Evolutionary conservation across 2,888 invertebrate species (phyloP), one percentile per base, ranked within the genome.

Genomic region (Drosophila seclusa): DNA sequence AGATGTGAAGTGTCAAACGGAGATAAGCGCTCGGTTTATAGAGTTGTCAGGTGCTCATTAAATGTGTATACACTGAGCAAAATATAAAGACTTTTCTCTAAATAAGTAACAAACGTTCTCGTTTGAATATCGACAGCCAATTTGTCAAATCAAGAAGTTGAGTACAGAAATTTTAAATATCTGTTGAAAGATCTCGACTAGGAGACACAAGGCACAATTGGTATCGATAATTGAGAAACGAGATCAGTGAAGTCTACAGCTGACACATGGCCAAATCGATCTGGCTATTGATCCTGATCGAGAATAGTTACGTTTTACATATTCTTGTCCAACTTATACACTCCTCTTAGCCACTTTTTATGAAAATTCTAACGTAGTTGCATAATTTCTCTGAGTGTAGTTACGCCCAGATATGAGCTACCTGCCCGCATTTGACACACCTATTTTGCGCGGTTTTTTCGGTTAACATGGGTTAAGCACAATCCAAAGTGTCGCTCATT

Each of bases 41-140:
- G 89, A 87, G 82, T 73, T 84, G 85, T 87, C 85, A 87, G 87
- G 85, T 73, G 80, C 72, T 81, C 82, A 81, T 89, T 74, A 83
- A 83, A 87, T 63, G 61, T 42, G 62, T 66, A 58, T 68, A 29
- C 38, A 55, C 38, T 8, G 38, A n/a, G 13, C 16, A 16, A 45
- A 21, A 42, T 42, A 42, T 6, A 0, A 21, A 1, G 2, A 13
- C 11, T 11, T 11, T 21, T 42, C 6, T 5, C 11, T 21, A 2
- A 42, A 11, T 21, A 11, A 11, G 11, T 21, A 21, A 42, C 4
- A 11, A 42, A 42, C 11, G 42, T 21, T 11, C 2, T 42, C 11
- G 11, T 2, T 42, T 16, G 8, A 45, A 24, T 24, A 24, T 4
- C 16, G 4, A 24, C 4, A 45, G 8, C 8, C 16, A 45, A 24